phyloP scores from a whole-genome alignment of 2,113 vertebrate genomes.

The Raja brachyura region DNA sequence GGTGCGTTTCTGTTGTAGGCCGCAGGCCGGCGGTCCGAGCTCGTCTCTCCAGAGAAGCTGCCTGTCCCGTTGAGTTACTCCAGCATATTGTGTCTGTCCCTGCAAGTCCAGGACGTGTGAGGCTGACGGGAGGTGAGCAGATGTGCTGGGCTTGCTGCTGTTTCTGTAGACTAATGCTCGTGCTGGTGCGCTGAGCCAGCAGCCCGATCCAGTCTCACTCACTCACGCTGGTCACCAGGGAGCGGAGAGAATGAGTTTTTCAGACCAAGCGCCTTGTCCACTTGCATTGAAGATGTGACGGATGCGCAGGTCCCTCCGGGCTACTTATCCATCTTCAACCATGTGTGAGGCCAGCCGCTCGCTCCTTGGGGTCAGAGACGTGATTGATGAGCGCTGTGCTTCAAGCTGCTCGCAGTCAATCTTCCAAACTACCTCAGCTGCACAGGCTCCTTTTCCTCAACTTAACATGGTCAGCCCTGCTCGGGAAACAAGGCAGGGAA shows the following conservation, averaged over 20 bases:
- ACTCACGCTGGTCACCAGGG: neutral
- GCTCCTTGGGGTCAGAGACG: neutral
- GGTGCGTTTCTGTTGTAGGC: no score
- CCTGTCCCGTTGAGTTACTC: no score
- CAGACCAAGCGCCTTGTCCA: neutral
- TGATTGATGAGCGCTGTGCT: neutral
- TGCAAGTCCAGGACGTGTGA: no score
- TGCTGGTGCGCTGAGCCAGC: no score
- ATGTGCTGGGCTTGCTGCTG: no score
- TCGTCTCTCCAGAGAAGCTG: no score
- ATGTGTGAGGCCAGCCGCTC: neutral
- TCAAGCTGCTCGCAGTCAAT: neutral
- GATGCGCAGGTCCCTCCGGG: neutral
- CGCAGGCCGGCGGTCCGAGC: no score
- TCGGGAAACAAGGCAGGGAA: no score
- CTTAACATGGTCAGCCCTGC: neutral
- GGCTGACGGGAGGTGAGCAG: no score
- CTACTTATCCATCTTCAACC: constrained; percentile 14
- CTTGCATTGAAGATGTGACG: neutral
- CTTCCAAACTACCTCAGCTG: neutral
- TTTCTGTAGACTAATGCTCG: no score
- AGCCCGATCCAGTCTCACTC: no score
- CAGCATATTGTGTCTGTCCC: no score
- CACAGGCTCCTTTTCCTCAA: neutral
- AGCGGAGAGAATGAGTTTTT: neutral